Conservation (phyloP, 1,140 invertebrate genomes). For the Apis laboriosa region DNA sequence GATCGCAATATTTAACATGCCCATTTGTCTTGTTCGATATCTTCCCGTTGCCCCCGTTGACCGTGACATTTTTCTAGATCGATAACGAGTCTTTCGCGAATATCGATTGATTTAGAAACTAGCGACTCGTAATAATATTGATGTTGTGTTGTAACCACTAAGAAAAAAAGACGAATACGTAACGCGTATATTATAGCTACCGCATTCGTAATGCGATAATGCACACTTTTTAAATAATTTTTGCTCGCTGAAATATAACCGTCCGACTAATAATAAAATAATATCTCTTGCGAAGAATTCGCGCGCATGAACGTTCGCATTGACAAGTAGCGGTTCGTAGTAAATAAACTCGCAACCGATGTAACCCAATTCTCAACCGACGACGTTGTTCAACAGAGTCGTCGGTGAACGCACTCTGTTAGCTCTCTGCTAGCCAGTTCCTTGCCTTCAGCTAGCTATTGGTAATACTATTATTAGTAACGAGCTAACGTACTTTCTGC, state of each 20-base stretch:
- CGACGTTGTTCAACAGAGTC: conserved; percentile 43
- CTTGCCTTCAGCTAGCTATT: conserved; percentile 31
- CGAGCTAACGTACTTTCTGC: background rate
- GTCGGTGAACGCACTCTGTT: conserved; percentile 57
- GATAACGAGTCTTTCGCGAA: conserved; percentile 14
- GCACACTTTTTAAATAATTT: conserved; percentile 16
- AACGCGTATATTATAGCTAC: background rate
- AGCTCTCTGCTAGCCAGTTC: conserved; percentile 47
- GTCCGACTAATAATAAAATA: background rate
- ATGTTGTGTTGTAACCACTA: background rate
- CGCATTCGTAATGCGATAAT: background rate
- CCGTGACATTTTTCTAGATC: conserved; percentile 52
- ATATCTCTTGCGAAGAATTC: conserved; percentile 5
- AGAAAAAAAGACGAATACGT: background rate
- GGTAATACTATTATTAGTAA: conserved; percentile 53
- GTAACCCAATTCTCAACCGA: conserved; percentile 61
- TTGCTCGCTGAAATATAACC: background rate
- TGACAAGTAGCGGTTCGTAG: conserved; percentile 38
- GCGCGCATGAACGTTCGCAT: conserved; percentile 7
- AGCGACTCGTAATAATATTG: background rate
- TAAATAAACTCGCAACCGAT: conserved; percentile 27
- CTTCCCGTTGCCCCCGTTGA: background rate
- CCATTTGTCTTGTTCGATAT: conserved; percentile 6
- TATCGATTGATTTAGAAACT: conserved; percentile 21
- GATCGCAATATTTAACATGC: background rate